Base-by-base conservation (phyloP, 2,888 invertebrate species). In the Archaeoteleia sp. region DNA sequence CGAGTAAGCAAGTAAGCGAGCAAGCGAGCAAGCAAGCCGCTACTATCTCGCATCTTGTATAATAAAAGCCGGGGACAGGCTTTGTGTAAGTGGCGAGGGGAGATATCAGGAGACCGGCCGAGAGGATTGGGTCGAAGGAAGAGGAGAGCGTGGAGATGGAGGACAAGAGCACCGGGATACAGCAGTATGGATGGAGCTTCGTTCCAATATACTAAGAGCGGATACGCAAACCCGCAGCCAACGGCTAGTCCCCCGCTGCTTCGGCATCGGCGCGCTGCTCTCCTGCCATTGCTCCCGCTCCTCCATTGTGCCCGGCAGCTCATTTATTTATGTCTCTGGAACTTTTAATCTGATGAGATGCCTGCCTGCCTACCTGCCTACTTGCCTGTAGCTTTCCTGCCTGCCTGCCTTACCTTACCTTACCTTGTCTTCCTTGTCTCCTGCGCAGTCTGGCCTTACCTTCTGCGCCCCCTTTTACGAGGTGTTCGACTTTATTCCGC, bases 131-230 rank as follows among this genome's bases (percentile, higher is more conserved):
- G 48, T 51, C 39, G 37, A 23, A 48, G 43, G 58, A 49, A 46
- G 53, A 57, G 27, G 48, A 43, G 32, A 32, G 37, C 23, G 30
- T 57, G 60, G 37, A 53, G 60, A 35, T 30, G 10, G 40, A 29
- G 51, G 55, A 34, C 34, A 35, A 17, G 40, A 55, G 55, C 49
- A 23, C 32, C 54, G 48, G 45, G 30, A 23, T 25, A 37, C 45
- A 35, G 43, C 43, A 17, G 61, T 30, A 46, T 32, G 40, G 57
- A 51, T 48, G 67, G 67, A 73, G 65, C 40, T 55, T 70, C 75
- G 75, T 77, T 81, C 75, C 81, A 82, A 82, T 83, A 83, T 82
- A 80, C 82, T 80, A 80, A 80, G 80, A 82, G 82, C 76, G 75
- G 77, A 80, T 78, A 80, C 79, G 77, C 74, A 78, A 76, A 78